phyloP scores from a whole-genome alignment of 2,888 invertebrate genomes.

The Platycnemis pennipes region DNA sequence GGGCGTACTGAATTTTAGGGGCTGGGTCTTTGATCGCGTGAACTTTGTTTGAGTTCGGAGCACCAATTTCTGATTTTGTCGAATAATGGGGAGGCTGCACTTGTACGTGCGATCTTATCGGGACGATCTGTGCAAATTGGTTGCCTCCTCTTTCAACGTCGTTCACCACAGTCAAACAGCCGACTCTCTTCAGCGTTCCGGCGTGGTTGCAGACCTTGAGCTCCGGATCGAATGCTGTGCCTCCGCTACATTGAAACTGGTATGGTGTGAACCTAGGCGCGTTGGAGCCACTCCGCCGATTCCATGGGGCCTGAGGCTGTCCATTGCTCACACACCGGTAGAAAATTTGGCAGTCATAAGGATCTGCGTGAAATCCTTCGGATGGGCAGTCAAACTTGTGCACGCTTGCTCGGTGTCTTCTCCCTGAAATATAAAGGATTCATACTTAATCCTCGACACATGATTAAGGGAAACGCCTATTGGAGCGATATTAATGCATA shows the following conservation, averaged over 20 bases:
- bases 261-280: conserved; percentile 82
- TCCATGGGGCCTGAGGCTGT: conserved; percentile 76
- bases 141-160: conserved; percentile 25
- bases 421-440: neutral
- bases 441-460: neutral
- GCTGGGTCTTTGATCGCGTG: neutral
- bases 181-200: conserved; percentile 1
- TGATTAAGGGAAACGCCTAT: too few species aligned
- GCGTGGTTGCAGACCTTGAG: conserved; percentile 87
- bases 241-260: conserved; percentile 87
- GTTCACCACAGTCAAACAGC: neutral
- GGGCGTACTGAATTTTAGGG: neutral
- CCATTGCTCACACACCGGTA: conserved; percentile 85
- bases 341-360: conserved; percentile 72
- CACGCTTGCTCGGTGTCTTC: neutral
- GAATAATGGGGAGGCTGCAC: neutral
- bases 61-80: neutral
- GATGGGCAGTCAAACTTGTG: conserved; percentile 71
- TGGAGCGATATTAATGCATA: too few species aligned
- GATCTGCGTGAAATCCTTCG: conserved; percentile 71
- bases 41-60: neutral
- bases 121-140: neutral
- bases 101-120: neutral
- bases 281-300: neutral
- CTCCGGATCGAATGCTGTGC: conserved; percentile 87